These are phyloP conservation scores for Brenthis hecate DNA, from an alignment of 2,888 invertebrate genomes.

Conservation along the genomic window DNA sequence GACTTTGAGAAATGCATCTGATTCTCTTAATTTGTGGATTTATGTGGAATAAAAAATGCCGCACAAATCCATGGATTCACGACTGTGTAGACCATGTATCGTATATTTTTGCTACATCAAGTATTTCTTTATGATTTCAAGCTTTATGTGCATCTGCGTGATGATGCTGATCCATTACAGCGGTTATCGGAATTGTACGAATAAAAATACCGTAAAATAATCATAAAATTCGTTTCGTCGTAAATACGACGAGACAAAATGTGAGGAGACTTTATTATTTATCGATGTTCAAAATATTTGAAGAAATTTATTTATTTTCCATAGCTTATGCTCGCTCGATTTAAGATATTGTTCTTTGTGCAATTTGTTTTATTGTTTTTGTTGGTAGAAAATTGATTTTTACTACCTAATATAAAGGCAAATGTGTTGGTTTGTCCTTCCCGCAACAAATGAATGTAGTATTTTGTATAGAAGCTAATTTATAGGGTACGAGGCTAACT, in stretches of 20 bases:
- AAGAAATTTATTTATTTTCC: background rate
- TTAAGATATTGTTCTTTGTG: background rate
- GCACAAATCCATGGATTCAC: too few relatives aligned
- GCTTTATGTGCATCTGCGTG: slow-evolving; percentile 18
- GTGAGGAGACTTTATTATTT: slow-evolving; percentile 35
- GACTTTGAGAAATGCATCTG: too few relatives aligned
- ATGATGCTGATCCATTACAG: slow-evolving; percentile 15
- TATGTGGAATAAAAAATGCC: too few relatives aligned
- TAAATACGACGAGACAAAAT: slow-evolving; percentile 13
- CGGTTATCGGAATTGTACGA: slow-evolving; percentile 15
- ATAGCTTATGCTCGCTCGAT: slow-evolving; percentile 2
- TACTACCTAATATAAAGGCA: too few relatives aligned
- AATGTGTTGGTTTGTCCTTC: too few relatives aligned
- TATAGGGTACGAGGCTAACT: too few relatives aligned
- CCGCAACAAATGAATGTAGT: too few relatives aligned
- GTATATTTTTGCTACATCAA: background rate
- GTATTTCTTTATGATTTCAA: slow-evolving; percentile 5
- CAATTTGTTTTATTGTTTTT: too few relatives aligned
- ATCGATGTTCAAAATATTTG: slow-evolving; percentile 24
- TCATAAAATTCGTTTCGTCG: slow-evolving; percentile 12
- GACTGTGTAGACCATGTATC: background rate
- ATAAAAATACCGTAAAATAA: slow-evolving; percentile 24
- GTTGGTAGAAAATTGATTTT: too few relatives aligned
- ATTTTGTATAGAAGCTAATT: too few relatives aligned
- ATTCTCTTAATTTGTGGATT: too few relatives aligned